These are phyloP conservation scores for Ceyx margarethae DNA, from an alignment of 2,113 vertebrate species.

Conservation along the genomic window DNA sequence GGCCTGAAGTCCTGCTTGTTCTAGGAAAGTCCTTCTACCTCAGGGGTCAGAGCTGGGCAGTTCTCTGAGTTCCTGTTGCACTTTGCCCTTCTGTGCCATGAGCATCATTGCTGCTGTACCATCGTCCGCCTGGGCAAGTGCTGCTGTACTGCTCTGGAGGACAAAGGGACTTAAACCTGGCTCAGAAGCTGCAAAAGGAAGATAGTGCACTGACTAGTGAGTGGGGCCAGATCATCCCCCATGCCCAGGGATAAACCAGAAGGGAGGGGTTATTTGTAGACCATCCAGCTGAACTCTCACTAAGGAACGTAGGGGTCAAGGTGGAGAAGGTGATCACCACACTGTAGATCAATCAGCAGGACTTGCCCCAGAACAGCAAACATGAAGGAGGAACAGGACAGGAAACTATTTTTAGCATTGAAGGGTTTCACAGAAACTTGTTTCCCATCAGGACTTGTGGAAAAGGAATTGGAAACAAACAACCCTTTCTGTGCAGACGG, in stretches of 20 bases:
- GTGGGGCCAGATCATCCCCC: background rate
- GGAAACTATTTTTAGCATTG: too few species aligned
- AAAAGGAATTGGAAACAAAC: background rate
- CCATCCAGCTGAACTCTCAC: background rate
- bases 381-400: background rate
- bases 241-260: background rate
- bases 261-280: background rate
- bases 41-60: background rate
- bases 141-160: background rate
- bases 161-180: fast-evolving
- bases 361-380: background rate
- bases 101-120: background rate
- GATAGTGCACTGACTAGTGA: background rate
- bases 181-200: background rate
- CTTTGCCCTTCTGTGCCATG: background rate
- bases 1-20: background rate
- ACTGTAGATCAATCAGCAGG: fast-evolving
- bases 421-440: background rate
- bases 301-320: fast-evolving
- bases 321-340: background rate
- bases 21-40: background rate
- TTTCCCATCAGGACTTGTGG: background rate
- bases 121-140: background rate
- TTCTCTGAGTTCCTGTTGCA: background rate
- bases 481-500: background rate